Conservation (phyloP, 2,888 invertebrate genomes). For the Lasioglossum vierecki region DNA sequence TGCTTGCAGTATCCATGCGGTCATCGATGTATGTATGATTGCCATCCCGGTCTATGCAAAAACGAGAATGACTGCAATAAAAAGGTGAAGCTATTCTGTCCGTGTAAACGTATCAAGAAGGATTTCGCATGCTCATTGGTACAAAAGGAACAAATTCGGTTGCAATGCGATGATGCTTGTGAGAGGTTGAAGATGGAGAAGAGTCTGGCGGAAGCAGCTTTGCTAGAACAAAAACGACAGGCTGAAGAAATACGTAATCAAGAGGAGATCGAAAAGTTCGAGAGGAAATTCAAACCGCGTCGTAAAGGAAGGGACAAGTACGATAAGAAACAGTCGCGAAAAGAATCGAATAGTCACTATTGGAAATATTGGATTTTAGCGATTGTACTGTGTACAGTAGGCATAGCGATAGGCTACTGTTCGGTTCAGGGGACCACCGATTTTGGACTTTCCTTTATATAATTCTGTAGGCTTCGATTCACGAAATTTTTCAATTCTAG, state of each 20-base stretch:
- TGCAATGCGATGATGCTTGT: slow-evolving; percentile 89
- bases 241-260: slow-evolving; percentile 89
- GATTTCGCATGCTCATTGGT: slow-evolving; percentile 85
- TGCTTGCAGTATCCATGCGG: slow-evolving; percentile 90
- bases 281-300: slow-evolving; percentile 88
- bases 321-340: slow-evolving; percentile 37
- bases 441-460: no score
- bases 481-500: no score
- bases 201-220: slow-evolving; percentile 85
- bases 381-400: slow-evolving; percentile 39
- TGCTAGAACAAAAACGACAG: slow-evolving; percentile 86
- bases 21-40: slow-evolving; percentile 91
- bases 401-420: slow-evolving; percentile 25
- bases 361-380: slow-evolving; percentile 40
- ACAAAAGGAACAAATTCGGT: slow-evolving; percentile 82
- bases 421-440: no score
- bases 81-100: slow-evolving; percentile 91
- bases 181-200: slow-evolving; percentile 85
- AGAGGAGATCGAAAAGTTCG: slow-evolving; percentile 90
- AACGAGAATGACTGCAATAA: slow-evolving; percentile 89
- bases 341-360: slow-evolving; percentile 16
- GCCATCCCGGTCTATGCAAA: slow-evolving; percentile 90
- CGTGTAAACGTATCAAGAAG: slow-evolving; percentile 91
- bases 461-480: no score
- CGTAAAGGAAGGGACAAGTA: slow-evolving; percentile 76